Conservation (phyloP, 2,888 invertebrate species). For the Metopia argyrocephala region DNA sequence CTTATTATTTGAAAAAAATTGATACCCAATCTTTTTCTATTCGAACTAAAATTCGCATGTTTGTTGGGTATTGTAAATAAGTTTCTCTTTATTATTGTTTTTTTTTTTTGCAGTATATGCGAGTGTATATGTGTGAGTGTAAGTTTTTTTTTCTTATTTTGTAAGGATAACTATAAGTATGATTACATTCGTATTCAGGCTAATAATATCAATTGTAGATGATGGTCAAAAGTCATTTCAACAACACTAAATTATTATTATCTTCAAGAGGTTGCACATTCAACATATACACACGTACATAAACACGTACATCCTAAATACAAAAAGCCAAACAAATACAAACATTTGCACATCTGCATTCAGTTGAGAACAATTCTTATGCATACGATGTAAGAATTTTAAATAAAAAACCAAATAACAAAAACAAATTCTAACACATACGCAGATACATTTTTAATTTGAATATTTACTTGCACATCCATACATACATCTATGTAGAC, state of each 20-base stretch:
- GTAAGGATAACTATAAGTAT: conserved; percentile 41
- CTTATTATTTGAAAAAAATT: too few relatives aligned
- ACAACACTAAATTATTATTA: conserved; percentile 80
- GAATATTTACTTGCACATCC: too few relatives aligned
- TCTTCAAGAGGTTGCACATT: conserved; percentile 79
- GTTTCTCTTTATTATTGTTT: conserved; percentile 38
- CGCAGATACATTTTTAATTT: conserved; percentile 31
- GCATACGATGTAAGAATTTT: conserved; percentile 52
- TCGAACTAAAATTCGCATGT: not conserved
- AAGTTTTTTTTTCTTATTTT: conserved; percentile 1
- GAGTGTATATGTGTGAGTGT: not conserved
- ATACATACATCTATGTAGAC: too few relatives aligned
- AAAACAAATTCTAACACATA: too few relatives aligned
- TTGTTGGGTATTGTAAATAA: conserved; percentile 12
- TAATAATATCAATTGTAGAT: conserved; percentile 78
- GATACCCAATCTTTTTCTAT: not conserved
- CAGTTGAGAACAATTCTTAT: not conserved
- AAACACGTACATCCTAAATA: too few relatives aligned
- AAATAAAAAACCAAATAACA: conserved; percentile 25
- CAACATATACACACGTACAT: conserved; percentile 38
- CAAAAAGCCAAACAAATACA: too few relatives aligned
- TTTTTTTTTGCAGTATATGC: not conserved
- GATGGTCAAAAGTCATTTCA: conserved; percentile 80
- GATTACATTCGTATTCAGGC: conserved; percentile 59
- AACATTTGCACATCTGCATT: conserved; percentile 36